These are phyloP conservation scores for Sminthurides bifidus DNA, from an alignment of 1,140 invertebrate species.

Conservation along the genomic window DNA sequence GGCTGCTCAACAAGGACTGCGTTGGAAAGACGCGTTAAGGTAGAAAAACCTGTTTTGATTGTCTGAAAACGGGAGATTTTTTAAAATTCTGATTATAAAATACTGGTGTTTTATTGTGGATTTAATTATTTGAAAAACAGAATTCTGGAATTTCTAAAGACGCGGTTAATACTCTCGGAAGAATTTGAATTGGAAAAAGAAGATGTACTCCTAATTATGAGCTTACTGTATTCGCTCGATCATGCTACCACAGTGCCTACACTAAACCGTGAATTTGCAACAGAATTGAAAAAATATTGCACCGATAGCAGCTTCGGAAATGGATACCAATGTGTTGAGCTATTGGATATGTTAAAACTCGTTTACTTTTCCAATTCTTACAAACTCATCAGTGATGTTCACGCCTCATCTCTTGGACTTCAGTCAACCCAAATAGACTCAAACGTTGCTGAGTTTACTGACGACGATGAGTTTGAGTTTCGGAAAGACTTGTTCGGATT, in stretches of 20 bases:
- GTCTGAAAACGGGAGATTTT: background rate
- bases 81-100: background rate
- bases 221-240: conserved; percentile 44
- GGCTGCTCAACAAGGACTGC: conserved; percentile 69
- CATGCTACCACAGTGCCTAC: conserved; percentile 11
- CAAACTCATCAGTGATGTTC: conserved; percentile 5
- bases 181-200: conserved; percentile 16
- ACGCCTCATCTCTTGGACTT: background rate
- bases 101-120: background rate
- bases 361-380: conserved; percentile 13
- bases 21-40: conserved; percentile 43
- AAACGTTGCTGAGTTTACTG: background rate
- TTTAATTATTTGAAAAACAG: conserved; percentile 24
- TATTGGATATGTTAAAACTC: conserved; percentile 18
- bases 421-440: background rate
- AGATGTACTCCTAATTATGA: conserved; percentile 39
- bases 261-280: conserved; percentile 11
- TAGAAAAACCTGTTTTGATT: conserved; percentile 20
- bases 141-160: conserved; percentile 39
- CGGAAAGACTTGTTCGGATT: conserved; percentile 23
- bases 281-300: conserved; percentile 21
- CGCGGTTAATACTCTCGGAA: background rate
- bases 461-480: conserved; percentile 26
- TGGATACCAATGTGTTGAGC: conserved; percentile 13
- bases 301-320: conserved; percentile 7